phyloP scores from a whole-genome alignment of 1,140 invertebrate species.

The Drosophila pseudoananassae region DNA sequence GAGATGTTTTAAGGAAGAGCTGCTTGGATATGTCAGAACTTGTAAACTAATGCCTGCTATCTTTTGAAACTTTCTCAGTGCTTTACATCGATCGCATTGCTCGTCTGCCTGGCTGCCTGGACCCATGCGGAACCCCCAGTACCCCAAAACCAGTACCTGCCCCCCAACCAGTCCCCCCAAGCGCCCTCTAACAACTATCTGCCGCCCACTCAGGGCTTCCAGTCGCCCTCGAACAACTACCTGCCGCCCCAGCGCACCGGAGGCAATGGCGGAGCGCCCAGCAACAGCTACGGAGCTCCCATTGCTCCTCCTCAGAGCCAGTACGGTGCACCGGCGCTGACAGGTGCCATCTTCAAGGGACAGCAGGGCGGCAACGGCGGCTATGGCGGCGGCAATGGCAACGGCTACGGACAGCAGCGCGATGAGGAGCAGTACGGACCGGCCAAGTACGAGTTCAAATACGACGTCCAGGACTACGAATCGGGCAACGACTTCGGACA shows the following conservation, averaged over 20 bases:
- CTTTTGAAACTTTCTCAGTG: conserved; percentile 39
- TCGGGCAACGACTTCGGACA: conserved; percentile 90
- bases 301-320: conserved; percentile 76
- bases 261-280: conserved; percentile 63
- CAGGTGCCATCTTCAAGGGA: conserved; percentile 84
- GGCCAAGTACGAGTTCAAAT: conserved; percentile 91
- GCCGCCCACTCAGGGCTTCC: conserved; percentile 74
- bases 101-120: conserved; percentile 76
- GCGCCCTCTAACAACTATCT: conserved; percentile 79
- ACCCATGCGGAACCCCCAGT: conserved; percentile 84
- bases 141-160: conserved; percentile 86
- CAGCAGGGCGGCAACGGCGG: conserved; percentile 52
- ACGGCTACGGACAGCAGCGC: conserved; percentile 74
- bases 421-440: conserved; percentile 85
- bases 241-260: conserved; percentile 72
- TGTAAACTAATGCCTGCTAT: no score
- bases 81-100: conserved; percentile 80
- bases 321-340: conserved; percentile 84
- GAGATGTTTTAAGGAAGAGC: neutral
- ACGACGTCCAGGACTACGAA: conserved; percentile 88
- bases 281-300: conserved; percentile 84
- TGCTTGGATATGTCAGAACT: neutral
- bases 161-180: conserved; percentile 84
- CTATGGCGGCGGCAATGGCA: conserved; percentile 51
- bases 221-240: conserved; percentile 75